phyloP scores from a whole-genome alignment of 2,113 vertebrate species.

The Microcebus ravelobensis region DNA sequence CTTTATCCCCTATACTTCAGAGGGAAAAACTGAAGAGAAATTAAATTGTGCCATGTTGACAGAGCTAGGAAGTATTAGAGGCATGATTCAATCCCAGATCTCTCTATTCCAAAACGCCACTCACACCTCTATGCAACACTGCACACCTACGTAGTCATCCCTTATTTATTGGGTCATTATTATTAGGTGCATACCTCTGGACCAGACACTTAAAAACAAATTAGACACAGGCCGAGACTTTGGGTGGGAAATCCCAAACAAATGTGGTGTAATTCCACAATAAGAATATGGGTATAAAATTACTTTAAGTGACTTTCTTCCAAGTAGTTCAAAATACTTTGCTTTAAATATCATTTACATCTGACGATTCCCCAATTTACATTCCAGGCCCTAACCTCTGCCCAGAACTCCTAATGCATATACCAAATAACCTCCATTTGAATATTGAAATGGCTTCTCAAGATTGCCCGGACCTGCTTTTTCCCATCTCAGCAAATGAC shows the following conservation, averaged over 20 bases:
- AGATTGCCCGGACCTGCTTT: not conserved
- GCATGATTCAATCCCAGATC: not conserved
- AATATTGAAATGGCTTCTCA: conserved; percentile 36
- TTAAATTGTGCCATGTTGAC: not conserved
- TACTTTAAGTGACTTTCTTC: conserved; percentile 45
- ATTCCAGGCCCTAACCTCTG: conserved; percentile 20
- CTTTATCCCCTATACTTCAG: not conserved
- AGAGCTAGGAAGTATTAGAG: not conserved
- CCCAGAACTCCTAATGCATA: not conserved
- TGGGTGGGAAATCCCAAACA: not conserved
- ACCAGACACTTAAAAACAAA: conserved; percentile 1
- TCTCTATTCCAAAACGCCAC: not conserved
- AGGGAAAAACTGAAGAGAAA: not conserved
- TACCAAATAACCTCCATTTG: not conserved
- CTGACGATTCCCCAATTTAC: not conserved
- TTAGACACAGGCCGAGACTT: not conserved
- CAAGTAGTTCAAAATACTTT: not conserved
- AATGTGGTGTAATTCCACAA: not conserved
- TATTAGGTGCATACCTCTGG: not conserved
- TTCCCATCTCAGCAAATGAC: not conserved
- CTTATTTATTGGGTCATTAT: not conserved
- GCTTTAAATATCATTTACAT: conserved; percentile 15
- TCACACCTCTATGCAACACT: not conserved
- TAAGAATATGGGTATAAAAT: not conserved
- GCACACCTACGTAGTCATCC: not conserved